phyloP scores from a whole-genome alignment of 2,797 vertebrate species.

The Hozukius guyotensis region DNA sequence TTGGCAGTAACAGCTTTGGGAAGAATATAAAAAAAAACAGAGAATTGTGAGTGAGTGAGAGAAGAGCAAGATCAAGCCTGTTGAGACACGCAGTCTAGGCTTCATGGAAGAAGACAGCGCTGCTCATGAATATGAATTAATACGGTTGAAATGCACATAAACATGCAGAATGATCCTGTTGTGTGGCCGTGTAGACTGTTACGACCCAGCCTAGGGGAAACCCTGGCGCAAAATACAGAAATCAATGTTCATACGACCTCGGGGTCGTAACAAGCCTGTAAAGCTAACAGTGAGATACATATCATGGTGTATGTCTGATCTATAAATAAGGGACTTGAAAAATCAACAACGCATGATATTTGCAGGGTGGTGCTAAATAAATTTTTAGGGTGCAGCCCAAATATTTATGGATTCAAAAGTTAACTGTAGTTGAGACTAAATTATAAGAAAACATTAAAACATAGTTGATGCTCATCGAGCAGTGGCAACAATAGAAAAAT shows the following conservation, averaged over 20 bases:
- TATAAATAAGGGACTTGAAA: neutral
- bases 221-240: too few relatives aligned
- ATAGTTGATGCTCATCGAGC: neutral
- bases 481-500: neutral
- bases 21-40: constrained; percentile 1
- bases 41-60: constrained; percentile 31
- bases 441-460: neutral
- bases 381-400: neutral
- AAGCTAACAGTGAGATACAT: neutral
- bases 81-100: constrained; percentile 11
- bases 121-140: constrained; percentile 27
- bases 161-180: neutral
- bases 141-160: neutral
- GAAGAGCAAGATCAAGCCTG: constrained; percentile 14
- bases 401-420: neutral
- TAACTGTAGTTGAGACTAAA: neutral
- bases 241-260: too few relatives aligned
- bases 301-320: neutral
- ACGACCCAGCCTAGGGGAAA: too few relatives aligned
- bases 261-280: neutral
- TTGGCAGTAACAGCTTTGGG: constrained; percentile 7
- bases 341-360: neutral
- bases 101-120: neutral
- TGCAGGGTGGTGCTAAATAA: neutral
- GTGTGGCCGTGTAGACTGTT: neutral